Evolutionary conservation across 2,888 invertebrate species (phyloP), one percentile per base, ranked within the genome.

Genomic region (Amphiduros pacificus): DNA sequence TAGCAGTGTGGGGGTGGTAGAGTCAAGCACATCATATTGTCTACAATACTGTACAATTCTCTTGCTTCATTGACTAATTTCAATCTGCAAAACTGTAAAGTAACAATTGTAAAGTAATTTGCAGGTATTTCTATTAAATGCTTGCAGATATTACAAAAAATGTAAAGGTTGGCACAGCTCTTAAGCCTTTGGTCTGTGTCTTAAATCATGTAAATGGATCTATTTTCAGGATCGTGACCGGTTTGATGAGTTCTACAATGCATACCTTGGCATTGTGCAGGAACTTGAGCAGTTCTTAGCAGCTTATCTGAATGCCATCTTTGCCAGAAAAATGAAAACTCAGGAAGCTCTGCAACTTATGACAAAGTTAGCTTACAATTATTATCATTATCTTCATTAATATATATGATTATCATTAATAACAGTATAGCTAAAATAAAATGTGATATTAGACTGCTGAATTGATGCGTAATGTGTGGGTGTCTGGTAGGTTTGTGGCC

Each of bases 241-340:
- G 59, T 82, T 79, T 75, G 79, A 79, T 36, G 73, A 75, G 11
- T 71, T 77, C 56, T 79, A 77, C 71, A 68, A 69, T 28, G 67
- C 70, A 53, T 82, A 79, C 69, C 72, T 71, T 57, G 60, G 64
- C 28, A 74, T 73, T 36, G 75, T 77, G 24, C 69, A 69, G 29
- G 76, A 79, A 29, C 64, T 82, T 56, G 82, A 82, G 71, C 74
- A 67, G 49, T 80, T 80, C 60, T 71, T 82, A 2, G 73, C 68
- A 26, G 77, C 81, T 14, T 82, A 82, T 64, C 68, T 82, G 2
- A 73, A 80, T 67, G 76, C 73, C 11, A 72, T 79, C 27, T 81
- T 82, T 62, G 68, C 73, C 28, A 71, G 77, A 40, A 78, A 76
- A 62, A 78, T 77, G 74, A 77, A 75, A 61, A 81, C 77, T 41